Evolutionary conservation across 1,140 invertebrate genomes (phyloP).

Genomic region (Penaeus indicus): DNA sequence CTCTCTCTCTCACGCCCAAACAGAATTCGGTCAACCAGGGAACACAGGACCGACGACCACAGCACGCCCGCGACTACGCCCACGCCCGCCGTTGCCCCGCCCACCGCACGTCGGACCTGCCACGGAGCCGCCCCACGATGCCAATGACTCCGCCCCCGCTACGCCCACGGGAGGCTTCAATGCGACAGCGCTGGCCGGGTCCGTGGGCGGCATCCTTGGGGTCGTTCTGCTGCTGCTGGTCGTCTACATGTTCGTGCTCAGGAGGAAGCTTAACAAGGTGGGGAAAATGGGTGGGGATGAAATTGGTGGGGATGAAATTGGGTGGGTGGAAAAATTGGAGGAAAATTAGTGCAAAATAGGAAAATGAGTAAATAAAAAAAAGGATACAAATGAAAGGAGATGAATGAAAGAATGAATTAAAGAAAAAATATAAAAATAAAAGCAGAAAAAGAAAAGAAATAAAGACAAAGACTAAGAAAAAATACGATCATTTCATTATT

Average conservation of each 20-base stretch:
- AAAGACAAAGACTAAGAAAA: no score
- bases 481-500: no score
- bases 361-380: no score
- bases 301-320: neutral
- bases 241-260: slow-evolving; percentile 39
- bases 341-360: no score
- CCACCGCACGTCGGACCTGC: neutral
- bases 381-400: no score
- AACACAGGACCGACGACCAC: neutral
- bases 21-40: no score
- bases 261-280: slow-evolving; percentile 10
- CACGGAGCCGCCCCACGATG: neutral
- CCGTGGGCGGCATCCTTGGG: slow-evolving; percentile 22
- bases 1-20: no score
- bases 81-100: neutral
- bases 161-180: neutral
- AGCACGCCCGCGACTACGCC: neutral
- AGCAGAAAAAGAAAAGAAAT: no score
- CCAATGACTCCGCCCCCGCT: neutral
- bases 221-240: slow-evolving; percentile 21
- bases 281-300: slow-evolving; percentile 19
- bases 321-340: no score
- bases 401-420: no score
- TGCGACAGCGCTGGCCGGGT: neutral
- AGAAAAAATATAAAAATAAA: no score